Percentiles rank a stretch among this genome's conserved stretches.
phyloP scores from a whole-genome alignment of 1,140 invertebrate species.

The Trichoplusia ni region DNA sequence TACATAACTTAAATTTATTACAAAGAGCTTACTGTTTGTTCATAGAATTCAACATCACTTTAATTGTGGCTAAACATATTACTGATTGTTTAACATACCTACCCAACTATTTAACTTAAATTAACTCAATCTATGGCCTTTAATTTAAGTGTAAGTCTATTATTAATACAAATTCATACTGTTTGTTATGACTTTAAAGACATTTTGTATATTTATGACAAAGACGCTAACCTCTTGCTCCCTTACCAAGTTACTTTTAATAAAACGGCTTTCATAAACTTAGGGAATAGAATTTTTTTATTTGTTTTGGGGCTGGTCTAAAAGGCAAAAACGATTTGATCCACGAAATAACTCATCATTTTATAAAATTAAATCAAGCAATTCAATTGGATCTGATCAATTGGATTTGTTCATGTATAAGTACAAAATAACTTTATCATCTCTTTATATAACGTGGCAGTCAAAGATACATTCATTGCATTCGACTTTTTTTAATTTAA shows the following conservation, averaged over 20 bases:
- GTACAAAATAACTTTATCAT: not conserved
- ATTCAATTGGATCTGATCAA: no score
- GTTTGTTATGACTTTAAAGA: constrained; percentile 17
- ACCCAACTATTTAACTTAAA: constrained; percentile 5
- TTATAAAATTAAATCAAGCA: no score
- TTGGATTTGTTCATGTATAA: not conserved
- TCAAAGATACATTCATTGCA: constrained; percentile 13
- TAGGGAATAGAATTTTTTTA: no score
- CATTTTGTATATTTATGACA: not conserved
- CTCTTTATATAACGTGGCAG: constrained; percentile 7
- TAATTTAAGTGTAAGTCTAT: constrained; percentile 14
- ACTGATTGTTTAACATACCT: not conserved
- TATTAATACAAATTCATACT: constrained; percentile 10
- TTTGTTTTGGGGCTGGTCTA: no score
- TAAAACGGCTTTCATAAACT: constrained; percentile 12
- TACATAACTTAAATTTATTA: no score
- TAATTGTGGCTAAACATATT: not conserved
- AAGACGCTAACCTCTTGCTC: not conserved
- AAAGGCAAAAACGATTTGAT: no score
- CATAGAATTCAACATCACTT: no score
- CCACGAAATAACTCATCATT: no score
- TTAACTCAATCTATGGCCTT: constrained; percentile 34
- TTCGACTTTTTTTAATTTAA: no score
- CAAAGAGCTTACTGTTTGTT: no score
- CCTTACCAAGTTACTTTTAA: not conserved